Evolutionary conservation across 2,888 invertebrate genomes (phyloP), one percentile per base, ranked within the genome.

Genomic region (Silvanus unidentatus): DNA sequence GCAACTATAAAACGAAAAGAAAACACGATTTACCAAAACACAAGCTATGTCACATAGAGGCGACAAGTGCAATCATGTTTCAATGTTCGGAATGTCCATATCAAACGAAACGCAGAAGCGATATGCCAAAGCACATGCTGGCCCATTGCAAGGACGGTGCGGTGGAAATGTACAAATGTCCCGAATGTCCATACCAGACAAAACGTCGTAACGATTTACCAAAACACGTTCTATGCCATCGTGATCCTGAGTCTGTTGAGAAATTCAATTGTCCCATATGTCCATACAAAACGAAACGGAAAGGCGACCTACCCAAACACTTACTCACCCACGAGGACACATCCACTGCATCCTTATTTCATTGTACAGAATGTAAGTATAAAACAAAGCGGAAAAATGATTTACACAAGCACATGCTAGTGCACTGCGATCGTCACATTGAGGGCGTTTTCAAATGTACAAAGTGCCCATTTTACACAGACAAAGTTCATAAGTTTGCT

Each of bases 61-160:
- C 38, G 10, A 49, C 43, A 11, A 45, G 39, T 30, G 46, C 52
- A n/a, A 44, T 39, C 2, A 38, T 49, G 32, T 32, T 32, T 32
- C n/a, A 50, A 30, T 60, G 60, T 43, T 49, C 52, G 1, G 48
- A 55, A 14, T 60, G 60, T 38, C 43, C 50, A 0, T 60, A 60
- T 47, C 45, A 54, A 40, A 60, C 60, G 4, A 60, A 58, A 45
- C 48, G 59, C 37, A 59, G 59, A 36, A 56, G 57, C 39, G 58
- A 59, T 40, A 48, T 60, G 48, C 52, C 56, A 1, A 59, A 59
- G 13, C 60, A 60, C 40, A 51, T 58, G 52, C 32, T 60, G 37
- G 53, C 54, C 15, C 60, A 60, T 38, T 51, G 49, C 22, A 48
- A 40, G n/a, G 43, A 53, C 40, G 55, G 55, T 55, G 16, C 35